Percentiles rank a stretch among this genome's conserved stretches.
phyloP scores from a whole-genome alignment of 2,797 vertebrate genomes.

The Danio jaintianensis region DNA sequence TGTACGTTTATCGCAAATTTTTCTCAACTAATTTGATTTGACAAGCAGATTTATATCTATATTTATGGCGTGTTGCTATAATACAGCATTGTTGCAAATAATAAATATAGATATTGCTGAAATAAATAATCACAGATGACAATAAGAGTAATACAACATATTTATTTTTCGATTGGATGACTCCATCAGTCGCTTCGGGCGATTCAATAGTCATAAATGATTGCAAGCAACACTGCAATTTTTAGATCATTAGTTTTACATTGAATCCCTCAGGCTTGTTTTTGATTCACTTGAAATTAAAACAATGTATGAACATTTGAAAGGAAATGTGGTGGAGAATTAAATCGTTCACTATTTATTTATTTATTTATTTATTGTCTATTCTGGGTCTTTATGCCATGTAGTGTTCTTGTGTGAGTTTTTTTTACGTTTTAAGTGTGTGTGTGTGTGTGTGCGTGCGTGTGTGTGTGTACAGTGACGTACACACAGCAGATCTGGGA shows the following conservation, averaged over 20 bases:
- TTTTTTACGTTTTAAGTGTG: slow-evolving; percentile 75
- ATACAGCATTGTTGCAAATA: neutral
- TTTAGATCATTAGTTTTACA: slow-evolving; percentile 3
- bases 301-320: slow-evolving; percentile 84
- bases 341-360: slow-evolving; percentile 55
- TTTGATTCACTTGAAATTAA: slow-evolving; percentile 78
- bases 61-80: neutral
- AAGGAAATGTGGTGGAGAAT: slow-evolving; percentile 61
- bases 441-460: slow-evolving; percentile 65
- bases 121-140: neutral
- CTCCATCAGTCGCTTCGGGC: neutral
- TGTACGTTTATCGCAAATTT: neutral
- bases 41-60: neutral
- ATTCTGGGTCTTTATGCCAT: slow-evolving; percentile 68
- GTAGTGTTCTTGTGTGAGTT: slow-evolving; percentile 72
- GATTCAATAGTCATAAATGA: neutral
- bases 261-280: slow-evolving; percentile 54
- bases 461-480: slow-evolving; percentile 55
- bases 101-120: neutral
- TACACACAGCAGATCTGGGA: slow-evolving; percentile 71
- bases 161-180: neutral
- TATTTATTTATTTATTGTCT: slow-evolving; percentile 65
- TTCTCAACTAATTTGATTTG: neutral
- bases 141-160: neutral
- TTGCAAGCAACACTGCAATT: neutral